Base-by-base conservation (phyloP, 2,888 invertebrate species). In the Drosophila pseudotalamancana region DNA sequence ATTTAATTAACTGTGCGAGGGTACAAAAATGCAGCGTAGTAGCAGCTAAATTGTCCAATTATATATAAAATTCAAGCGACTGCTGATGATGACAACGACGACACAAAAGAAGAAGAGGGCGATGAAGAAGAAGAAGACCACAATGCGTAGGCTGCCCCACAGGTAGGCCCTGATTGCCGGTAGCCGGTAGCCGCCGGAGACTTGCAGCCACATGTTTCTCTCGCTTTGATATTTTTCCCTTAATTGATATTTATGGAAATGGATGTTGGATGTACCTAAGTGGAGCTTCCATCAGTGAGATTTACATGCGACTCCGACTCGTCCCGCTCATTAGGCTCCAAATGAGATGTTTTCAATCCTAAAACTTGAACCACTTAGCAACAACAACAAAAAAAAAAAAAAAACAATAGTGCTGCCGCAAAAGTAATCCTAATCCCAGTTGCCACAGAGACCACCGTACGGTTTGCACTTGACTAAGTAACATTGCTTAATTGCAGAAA, bases 171-270 rank as follows among this genome's bases (percentile, higher is more conserved):
- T 50, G 56, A 35, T 27, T 18, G 25, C 35, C 27, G 50, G 53
- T 39, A 29, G 49, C 42, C 11, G 21, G 40, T 39, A 29, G 49
- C 42, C 11, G 21, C 37, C 39, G 42, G 43, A 50, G 59, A 51
- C 62, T 67, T n/a, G 23, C 21, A 48, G 62, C 64, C 51, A 63
- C 73, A 55, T 80, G 77, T 68, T 50, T 51, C 54, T 45, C 54
- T 55, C 51, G 53, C 81, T 79, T 66, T 82, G 66, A 80, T 77
- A 77, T 62, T 76, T 70, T 42, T 40, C 19, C 67, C 77, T 60
- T 83, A 83, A 83, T 83, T 84, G 84, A 83, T 83, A 83, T 83
- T 83, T 83, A 83, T 83, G 83, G 78, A 82, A 82, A 80, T 78
- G 76, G 49, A 59, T 46, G 46, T 12, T 14, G 25, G 25, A 6